Percentiles rank a stretch among this genome's conserved stretches.
Evolutionary conservation across 1,140 invertebrate genomes (phyloP).

Genomic region (Cryptotermes secundus): DNA sequence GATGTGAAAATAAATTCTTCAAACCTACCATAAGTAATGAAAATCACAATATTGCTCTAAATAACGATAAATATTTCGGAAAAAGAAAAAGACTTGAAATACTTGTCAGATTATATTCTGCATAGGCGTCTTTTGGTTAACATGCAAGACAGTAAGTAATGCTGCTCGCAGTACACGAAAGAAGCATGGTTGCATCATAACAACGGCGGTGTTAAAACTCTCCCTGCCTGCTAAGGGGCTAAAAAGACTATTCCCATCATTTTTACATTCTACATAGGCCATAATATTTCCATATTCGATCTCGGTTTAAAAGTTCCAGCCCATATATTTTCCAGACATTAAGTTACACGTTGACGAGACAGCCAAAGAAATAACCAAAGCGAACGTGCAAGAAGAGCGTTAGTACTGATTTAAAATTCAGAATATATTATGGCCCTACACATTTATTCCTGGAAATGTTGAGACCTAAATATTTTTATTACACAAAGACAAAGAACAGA

Average conservation of each 20-base stretch:
- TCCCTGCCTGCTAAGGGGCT: not conserved
- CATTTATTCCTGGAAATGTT: not conserved
- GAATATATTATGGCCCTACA: not conserved
- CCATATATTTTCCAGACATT: not conserved
- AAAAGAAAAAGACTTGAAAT: not conserved
- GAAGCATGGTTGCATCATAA: not conserved
- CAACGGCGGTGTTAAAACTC: not conserved
- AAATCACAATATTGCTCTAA: too few relatives aligned
- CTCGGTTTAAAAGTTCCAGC: not conserved
- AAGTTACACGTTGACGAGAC: not conserved
- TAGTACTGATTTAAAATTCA: not conserved
- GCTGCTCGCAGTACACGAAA: not conserved
- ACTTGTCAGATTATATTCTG: not conserved
- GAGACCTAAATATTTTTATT: not conserved
- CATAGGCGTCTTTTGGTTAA: not conserved
- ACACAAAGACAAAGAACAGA: not conserved
- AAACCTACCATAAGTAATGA: too few relatives aligned
- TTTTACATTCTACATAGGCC: not conserved
- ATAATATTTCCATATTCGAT: conserved; percentile 24
- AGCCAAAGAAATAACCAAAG: not conserved
- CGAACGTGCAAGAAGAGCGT: not conserved
- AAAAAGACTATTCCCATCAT: not conserved
- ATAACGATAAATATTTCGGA: too few relatives aligned
- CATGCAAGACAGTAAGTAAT: not conserved
- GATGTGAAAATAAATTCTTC: too few relatives aligned